A percentile compares a stretch with the other conserved stretches of the same genome.
Conservation (phyloP, 2,797 vertebrate species). For the Alosa sapidissima region DNA sequence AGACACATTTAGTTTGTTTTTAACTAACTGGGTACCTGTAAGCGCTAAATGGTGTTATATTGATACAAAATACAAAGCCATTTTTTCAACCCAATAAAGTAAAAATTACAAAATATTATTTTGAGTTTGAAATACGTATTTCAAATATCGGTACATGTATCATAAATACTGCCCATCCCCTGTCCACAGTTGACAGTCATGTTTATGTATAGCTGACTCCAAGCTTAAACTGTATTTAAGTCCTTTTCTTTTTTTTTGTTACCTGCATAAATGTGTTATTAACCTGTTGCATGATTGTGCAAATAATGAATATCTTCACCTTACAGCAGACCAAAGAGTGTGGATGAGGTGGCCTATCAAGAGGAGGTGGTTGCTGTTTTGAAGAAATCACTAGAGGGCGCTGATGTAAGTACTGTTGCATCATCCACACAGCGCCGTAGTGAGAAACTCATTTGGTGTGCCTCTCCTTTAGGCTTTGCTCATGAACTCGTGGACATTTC, state of each 20-base stretch:
- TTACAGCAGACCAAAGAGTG: constrained; percentile 88
- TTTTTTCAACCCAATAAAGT: too few species aligned
- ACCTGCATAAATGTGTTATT: not conserved
- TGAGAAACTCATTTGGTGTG: not conserved
- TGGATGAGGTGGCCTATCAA: constrained; percentile 96
- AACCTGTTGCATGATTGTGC: not conserved
- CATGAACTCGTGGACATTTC: not conserved
- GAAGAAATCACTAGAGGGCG: constrained; percentile 93
- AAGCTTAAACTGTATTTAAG: too few species aligned
- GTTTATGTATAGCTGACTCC: too few species aligned
- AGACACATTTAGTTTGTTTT: too few species aligned
- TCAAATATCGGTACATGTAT: too few species aligned
- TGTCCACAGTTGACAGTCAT: too few species aligned
- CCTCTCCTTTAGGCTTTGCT: not conserved
- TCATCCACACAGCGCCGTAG: not conserved
- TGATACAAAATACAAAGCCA: too few species aligned
- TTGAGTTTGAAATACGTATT: too few species aligned
- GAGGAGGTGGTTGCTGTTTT: constrained; percentile 95
- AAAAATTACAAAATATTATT: too few species aligned
- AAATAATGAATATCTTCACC: not conserved
- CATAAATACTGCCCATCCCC: too few species aligned
- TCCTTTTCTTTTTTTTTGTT: not conserved
- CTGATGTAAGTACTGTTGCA: constrained; percentile 83
- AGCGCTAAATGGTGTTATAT: too few species aligned
- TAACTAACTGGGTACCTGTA: too few species aligned